phyloP scores from a whole-genome alignment of 30 jellyfish, hydroid and myxozoan genomes.

The Turritopsis rubra region DNA sequence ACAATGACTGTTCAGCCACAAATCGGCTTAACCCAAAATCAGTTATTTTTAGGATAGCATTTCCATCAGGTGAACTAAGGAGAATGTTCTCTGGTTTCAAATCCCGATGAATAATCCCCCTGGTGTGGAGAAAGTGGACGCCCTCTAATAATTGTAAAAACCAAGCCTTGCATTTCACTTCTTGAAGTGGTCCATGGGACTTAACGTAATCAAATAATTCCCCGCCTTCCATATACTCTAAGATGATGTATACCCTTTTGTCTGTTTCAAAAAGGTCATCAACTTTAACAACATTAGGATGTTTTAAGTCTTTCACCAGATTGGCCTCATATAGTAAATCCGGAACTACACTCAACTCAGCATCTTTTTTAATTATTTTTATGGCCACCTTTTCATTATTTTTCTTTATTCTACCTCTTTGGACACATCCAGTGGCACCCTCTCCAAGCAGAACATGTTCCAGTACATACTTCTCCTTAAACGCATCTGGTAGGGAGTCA shows the following conservation, averaged over 20 bases:
- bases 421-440: background rate
- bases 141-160: slow-evolving; percentile 69
- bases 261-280: slow-evolving; percentile 70
- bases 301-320: background rate
- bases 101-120: slow-evolving; percentile 9
- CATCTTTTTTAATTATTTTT: background rate
- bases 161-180: slow-evolving; percentile 31
- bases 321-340: slow-evolving; percentile 2
- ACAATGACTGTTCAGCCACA: slow-evolving; percentile 70
- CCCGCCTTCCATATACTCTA: slow-evolving; percentile 76
- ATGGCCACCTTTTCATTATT: slow-evolving; percentile 6
- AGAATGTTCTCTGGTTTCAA: slow-evolving; percentile 78
- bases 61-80: slow-evolving; percentile 39
- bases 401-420: background rate
- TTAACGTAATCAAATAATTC: slow-evolving; percentile 63
- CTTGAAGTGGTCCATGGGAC: slow-evolving; percentile 36
- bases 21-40: slow-evolving; percentile 79
- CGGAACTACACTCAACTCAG: background rate
- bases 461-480: slow-evolving; percentile 6
- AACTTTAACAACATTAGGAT: slow-evolving; percentile 30
- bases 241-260: slow-evolving; percentile 49
- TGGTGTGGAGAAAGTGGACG: slow-evolving; percentile 28
- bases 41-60: slow-evolving; percentile 39
- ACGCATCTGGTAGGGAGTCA: background rate
- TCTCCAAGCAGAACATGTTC: slow-evolving; percentile 9